Evolutionary conservation across 2,888 invertebrate genomes (phyloP).

Genomic region (Palloptera scutellata): DNA sequence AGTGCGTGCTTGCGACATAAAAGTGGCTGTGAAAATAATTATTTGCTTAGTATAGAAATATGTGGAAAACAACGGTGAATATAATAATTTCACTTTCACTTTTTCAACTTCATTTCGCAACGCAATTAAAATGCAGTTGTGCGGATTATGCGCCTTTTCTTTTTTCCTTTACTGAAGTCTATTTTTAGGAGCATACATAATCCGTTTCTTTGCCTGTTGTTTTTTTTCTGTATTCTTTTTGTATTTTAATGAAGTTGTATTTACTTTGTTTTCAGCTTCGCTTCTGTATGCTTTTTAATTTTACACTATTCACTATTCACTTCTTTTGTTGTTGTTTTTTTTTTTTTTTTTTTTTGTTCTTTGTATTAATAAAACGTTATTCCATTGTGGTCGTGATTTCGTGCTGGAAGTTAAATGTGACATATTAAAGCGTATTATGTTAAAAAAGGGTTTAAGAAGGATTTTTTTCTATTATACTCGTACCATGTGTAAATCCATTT

Average conservation of each 20-base stretch:
- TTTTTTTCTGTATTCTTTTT: conserved; percentile 8
- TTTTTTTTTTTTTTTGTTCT: no score
- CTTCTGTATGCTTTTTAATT: not conserved
- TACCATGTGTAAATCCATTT: no score
- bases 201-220: no score
- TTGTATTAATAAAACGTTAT: no score
- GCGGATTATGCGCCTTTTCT: conserved; percentile 5
- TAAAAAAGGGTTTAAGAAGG: no score
- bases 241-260: conserved; percentile 4
- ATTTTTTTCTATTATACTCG: no score
- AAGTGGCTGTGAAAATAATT: conserved; percentile 46
- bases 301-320: no score
- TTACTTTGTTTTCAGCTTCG: conserved; percentile 52
- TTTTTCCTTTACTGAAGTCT: conserved; percentile 21
- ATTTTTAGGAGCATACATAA: conserved; percentile 23
- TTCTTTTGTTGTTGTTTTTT: no score
- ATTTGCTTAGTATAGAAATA: conserved; percentile 22
- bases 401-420: no score
- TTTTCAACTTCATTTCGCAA: conserved; percentile 39
- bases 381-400: no score
- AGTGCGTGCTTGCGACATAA: not conserved
- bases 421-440: no score
- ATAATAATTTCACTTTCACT: conserved; percentile 58
- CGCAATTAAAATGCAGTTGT: conserved; percentile 47
- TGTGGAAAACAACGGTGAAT: not conserved